phyloP scores from a whole-genome alignment of 1,140 invertebrate genomes.

The Venturia canescens region DNA sequence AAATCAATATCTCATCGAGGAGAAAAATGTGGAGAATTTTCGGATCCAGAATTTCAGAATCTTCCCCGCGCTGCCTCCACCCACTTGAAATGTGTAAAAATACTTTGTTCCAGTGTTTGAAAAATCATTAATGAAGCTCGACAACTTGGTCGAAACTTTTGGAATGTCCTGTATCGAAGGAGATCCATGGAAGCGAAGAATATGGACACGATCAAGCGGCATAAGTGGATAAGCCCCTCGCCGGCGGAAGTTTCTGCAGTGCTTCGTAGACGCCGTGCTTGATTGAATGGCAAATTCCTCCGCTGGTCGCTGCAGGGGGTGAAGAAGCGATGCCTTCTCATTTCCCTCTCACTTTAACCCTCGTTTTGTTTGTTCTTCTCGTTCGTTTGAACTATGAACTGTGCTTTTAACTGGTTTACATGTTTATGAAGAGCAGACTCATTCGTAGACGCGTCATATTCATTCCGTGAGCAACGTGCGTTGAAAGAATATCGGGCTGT shows the following conservation, averaged over 20 bases:
- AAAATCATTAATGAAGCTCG: too few species aligned
- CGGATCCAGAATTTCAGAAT: too few species aligned
- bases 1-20: too few species aligned
- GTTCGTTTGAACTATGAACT: neutral
- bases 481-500: too few species aligned
- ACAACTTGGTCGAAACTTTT: neutral
- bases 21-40: too few species aligned
- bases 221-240: conserved; percentile 52
- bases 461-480: too few species aligned
- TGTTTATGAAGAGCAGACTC: too few species aligned
- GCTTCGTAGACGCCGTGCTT: conserved; percentile 34
- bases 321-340: conserved; percentile 15
- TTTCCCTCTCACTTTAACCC: conserved; percentile 15
- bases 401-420: neutral
- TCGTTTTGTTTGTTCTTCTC: neutral
- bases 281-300: conserved; percentile 53
- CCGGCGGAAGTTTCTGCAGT: conserved; percentile 37
- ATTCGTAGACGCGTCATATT: too few species aligned
- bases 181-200: neutral
- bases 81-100: too few species aligned
- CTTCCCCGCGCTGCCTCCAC: too few species aligned
- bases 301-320: conserved; percentile 27
- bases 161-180: neutral
- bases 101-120: too few species aligned
- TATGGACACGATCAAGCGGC: conserved; percentile 46